phyloP scores from a whole-genome alignment of 1,140 invertebrate genomes.

The Lordiphosa stackelbergi region DNA sequence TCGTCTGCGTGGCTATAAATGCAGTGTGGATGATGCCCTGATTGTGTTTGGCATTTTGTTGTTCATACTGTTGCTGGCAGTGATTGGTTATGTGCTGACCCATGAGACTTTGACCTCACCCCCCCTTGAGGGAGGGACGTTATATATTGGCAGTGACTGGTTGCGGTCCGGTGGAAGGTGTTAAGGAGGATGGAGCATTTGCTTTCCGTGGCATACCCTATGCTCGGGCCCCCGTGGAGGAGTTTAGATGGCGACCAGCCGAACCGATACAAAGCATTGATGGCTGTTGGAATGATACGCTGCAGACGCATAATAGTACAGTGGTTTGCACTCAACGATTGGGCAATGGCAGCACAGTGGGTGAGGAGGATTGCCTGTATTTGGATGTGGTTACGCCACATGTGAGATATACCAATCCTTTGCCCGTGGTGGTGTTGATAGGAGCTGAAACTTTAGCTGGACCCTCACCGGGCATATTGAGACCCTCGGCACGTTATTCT shows the following conservation, averaged over 20 bases:
- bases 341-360: constrained; percentile 81
- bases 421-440: constrained; percentile 90
- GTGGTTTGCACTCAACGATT: constrained; percentile 83
- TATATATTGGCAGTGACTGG: constrained; percentile 85
- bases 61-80: constrained; percentile 81
- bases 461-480: constrained; percentile 82
- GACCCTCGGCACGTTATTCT: constrained; percentile 83
- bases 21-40: constrained; percentile 78
- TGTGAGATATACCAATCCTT: constrained; percentile 83
- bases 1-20: constrained; percentile 67
- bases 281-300: constrained; percentile 89
- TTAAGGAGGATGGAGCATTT: constrained; percentile 85
- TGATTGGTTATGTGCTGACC: constrained; percentile 82
- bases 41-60: constrained; percentile 78
- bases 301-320: constrained; percentile 82
- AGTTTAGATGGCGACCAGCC: constrained; percentile 85
- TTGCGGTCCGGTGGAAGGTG: constrained; percentile 88
- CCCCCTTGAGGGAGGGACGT: constrained; percentile 82
- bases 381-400: constrained; percentile 87
- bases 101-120: constrained; percentile 78
- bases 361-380: constrained; percentile 88
- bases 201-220: constrained; percentile 92
- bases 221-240: constrained; percentile 85
- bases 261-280: constrained; percentile 82
- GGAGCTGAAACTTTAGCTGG: constrained; percentile 87